phyloP scores from a whole-genome alignment of 2,113 vertebrate species.

The Megaleporinus macrocephalus region DNA sequence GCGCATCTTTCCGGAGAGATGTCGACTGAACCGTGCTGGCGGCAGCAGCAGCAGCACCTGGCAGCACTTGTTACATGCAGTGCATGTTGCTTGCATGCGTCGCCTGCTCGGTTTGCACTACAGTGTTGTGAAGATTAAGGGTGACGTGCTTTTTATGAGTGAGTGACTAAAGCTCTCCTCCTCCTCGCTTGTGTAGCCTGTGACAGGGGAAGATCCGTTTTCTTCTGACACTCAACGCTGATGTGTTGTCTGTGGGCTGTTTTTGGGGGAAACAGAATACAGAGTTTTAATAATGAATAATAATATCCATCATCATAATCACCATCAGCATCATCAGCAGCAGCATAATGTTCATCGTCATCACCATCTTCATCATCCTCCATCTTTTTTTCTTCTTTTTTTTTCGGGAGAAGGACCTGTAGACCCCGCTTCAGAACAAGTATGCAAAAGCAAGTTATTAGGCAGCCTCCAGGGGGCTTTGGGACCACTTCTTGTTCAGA shows the following conservation, averaged over 20 bases:
- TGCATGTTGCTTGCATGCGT: background rate
- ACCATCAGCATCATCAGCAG: background rate
- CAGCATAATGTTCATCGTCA: background rate
- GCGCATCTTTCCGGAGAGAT: background rate
- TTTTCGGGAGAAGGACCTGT: background rate
- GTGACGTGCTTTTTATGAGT: background rate
- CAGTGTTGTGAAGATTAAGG: background rate
- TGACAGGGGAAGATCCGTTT: background rate
- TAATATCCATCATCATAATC: background rate
- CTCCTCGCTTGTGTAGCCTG: background rate
- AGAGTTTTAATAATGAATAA: no score
- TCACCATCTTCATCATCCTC: background rate
- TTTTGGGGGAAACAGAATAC: no score
- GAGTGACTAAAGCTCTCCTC: background rate
- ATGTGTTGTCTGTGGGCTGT: no score
- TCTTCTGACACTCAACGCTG: background rate
- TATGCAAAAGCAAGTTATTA: constrained; percentile 6
- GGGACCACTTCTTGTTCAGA: background rate
- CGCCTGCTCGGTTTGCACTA: background rate
- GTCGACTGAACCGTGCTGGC: background rate
- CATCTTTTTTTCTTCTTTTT: background rate
- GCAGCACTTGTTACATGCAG: constrained; percentile 42
- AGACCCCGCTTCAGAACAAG: background rate
- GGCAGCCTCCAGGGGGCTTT: constrained; percentile 33
- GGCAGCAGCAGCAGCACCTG: background rate